phyloP scores from a whole-genome alignment of 2,113 vertebrate genomes.

The Odocoileus virginianus region DNA sequence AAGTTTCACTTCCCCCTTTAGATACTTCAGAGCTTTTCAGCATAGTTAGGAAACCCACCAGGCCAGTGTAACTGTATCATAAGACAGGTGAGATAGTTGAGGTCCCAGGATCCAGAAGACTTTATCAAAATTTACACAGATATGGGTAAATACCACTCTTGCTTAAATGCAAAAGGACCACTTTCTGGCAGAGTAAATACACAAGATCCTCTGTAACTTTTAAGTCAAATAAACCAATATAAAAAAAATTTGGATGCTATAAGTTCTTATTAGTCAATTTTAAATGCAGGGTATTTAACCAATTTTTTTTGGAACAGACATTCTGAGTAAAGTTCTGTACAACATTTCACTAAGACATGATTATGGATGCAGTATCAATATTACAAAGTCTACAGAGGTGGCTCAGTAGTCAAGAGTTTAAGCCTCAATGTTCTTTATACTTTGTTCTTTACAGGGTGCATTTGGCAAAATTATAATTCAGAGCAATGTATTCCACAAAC shows the following conservation, averaged over 20 bases:
- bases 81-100: background rate
- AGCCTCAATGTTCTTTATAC: slow-evolving; percentile 60
- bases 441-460: slow-evolving; percentile 48
- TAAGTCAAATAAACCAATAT: slow-evolving; percentile 54
- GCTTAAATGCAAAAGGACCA: slow-evolving; percentile 39
- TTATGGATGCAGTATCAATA: slow-evolving; percentile 41
- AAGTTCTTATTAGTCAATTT: slow-evolving; percentile 39
- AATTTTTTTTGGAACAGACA: slow-evolving; percentile 53
- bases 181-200: slow-evolving; percentile 47
- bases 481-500: slow-evolving; percentile 51
- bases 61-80: background rate
- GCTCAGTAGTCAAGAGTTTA: slow-evolving; percentile 50
- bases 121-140: background rate
- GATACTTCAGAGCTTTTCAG: background rate
- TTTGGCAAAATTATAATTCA: slow-evolving; percentile 53
- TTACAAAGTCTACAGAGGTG: slow-evolving; percentile 41
- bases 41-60: background rate
- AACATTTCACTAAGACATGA: slow-evolving; percentile 51
- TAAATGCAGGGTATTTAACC: slow-evolving; percentile 35
- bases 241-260: slow-evolving; percentile 43
- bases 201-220: slow-evolving; percentile 56
- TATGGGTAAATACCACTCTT: background rate
- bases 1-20: background rate
- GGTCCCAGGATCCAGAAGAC: background rate
- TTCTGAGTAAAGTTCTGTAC: slow-evolving; percentile 39